A percentile compares a stretch with the other conserved stretches of the same genome.
phyloP scores from a whole-genome alignment of 2,888 invertebrate genomes.

The Erannis defoliaria region DNA sequence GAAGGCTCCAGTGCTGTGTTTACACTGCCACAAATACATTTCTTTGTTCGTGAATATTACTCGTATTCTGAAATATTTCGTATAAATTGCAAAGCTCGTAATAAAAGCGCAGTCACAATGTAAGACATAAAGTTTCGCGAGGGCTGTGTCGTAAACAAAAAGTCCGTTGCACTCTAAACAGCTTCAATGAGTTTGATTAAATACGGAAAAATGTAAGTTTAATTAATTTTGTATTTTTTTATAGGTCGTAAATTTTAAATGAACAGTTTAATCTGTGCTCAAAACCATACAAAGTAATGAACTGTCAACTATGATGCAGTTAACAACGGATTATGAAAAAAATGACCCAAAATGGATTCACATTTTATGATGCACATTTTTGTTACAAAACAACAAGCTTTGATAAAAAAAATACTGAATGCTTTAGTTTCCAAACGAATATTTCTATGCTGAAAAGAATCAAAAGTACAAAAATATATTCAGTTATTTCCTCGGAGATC shows the following conservation, averaged over 20 bases:
- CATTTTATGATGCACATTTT: background rate
- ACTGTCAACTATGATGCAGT: slow-evolving; percentile 11
- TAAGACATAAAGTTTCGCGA: slow-evolving; percentile 29
- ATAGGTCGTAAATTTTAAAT: slow-evolving; percentile 18
- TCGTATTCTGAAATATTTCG: slow-evolving; percentile 46
- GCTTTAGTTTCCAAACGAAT: no score
- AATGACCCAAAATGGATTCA: background rate
- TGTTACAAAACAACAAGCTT: background rate
- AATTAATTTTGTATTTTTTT: slow-evolving; percentile 21
- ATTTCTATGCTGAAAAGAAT: no score
- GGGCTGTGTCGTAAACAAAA: slow-evolving; percentile 18
- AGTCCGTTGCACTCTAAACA: slow-evolving; percentile 22
- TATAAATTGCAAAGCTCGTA: slow-evolving; percentile 47
- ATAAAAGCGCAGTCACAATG: slow-evolving; percentile 37
- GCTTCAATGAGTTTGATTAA: slow-evolving; percentile 14
- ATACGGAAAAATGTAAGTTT: slow-evolving; percentile 14
- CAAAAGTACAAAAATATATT: no score
- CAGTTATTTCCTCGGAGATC: no score
- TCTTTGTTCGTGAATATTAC: slow-evolving; percentile 64
- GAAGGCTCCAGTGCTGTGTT: slow-evolving; percentile 53
- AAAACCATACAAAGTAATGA: slow-evolving; percentile 14
- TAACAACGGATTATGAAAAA: background rate
- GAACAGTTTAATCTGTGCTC: slow-evolving; percentile 9
- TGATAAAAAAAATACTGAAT: no score
- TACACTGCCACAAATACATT: slow-evolving; percentile 62